A percentile compares a stretch with the other conserved stretches of the same genome.
These are phyloP conservation scores for Drosophila sproati DNA, from an alignment of 1,140 invertebrate genomes.

Conservation along the genomic window DNA sequence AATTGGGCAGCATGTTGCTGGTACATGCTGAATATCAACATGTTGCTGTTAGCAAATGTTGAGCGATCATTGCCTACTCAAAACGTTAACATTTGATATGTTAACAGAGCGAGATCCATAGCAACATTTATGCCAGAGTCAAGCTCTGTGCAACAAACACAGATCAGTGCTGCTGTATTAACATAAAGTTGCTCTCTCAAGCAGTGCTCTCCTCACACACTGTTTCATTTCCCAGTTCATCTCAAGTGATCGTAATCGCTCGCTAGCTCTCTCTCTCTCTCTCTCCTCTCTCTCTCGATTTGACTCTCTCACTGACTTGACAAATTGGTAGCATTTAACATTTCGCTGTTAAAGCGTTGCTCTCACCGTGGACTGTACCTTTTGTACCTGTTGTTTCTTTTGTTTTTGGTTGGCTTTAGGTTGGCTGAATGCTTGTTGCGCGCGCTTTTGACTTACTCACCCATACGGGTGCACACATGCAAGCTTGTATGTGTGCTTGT, in stretches of 20 bases:
- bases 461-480: slow-evolving; percentile 8
- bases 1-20: slow-evolving; percentile 1
- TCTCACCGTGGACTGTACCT: slow-evolving; percentile 70
- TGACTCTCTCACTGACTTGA: slow-evolving; percentile 22
- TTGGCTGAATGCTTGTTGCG: slow-evolving; percentile 68
- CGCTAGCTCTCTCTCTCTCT: slow-evolving; percentile 12
- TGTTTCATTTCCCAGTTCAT: slow-evolving; percentile 9
- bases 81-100: neutral
- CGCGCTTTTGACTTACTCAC: slow-evolving; percentile 67
- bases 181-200: neutral
- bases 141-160: no score
- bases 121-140: no score
- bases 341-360: slow-evolving; percentile 18
- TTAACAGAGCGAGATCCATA: neutral
- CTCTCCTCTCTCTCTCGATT: slow-evolving; percentile 13
- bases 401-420: slow-evolving; percentile 55
- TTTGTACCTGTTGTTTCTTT: slow-evolving; percentile 73
- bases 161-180: no score
- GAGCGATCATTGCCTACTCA: neutral
- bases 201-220: neutral
- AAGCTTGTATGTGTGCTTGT: neutral
- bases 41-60: neutral
- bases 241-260: neutral
- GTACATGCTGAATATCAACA: neutral
- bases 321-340: slow-evolving; percentile 23